Evolutionary conservation across 2,888 invertebrate genomes (phyloP).

Genomic region (Caenorhabditis japonica): DNA sequence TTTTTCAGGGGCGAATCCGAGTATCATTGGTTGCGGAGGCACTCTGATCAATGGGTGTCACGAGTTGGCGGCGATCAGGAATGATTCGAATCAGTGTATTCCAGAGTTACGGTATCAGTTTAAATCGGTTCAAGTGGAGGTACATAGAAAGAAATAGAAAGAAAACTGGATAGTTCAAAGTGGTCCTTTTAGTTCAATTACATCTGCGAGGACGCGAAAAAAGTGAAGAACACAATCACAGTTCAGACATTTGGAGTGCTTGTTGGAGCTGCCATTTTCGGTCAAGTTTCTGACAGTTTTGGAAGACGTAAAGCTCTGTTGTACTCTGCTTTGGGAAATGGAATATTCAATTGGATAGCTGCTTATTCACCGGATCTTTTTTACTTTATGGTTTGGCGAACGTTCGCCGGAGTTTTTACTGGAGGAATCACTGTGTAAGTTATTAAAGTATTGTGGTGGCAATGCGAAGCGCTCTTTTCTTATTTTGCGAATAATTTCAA

Average conservation of each 20-base stretch:
- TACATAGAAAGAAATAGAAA: not conserved
- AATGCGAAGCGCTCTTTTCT: too few relatives aligned
- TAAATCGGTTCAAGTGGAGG: constrained; percentile 52
- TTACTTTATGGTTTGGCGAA: constrained; percentile 42
- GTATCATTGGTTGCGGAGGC: constrained; percentile 24
- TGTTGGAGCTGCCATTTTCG: constrained; percentile 67
- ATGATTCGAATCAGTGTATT: constrained; percentile 14
- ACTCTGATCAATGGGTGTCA: constrained; percentile 28
- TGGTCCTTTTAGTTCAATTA: constrained; percentile 57
- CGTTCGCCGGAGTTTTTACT: constrained; percentile 48
- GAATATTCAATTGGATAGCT: constrained; percentile 33
- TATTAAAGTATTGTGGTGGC: constrained; percentile 6
- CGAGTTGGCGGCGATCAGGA: constrained; percentile 14
- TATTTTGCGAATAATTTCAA: too few relatives aligned
- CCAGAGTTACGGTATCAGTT: constrained; percentile 40
- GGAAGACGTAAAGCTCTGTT: constrained; percentile 60
- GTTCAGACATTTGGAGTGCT: constrained; percentile 69
- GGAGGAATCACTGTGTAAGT: constrained; percentile 54
- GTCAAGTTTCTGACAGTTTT: constrained; percentile 66
- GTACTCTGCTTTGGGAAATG: constrained; percentile 38
- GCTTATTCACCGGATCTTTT: constrained; percentile 37
- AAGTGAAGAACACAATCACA: constrained; percentile 62
- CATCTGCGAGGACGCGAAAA: constrained; percentile 57
- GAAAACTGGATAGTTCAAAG: not conserved
- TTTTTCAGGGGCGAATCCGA: constrained; percentile 28